These are phyloP conservation scores for Unio delphinus DNA, from an alignment of 2,888 invertebrate genomes.

Conservation along the genomic window DNA sequence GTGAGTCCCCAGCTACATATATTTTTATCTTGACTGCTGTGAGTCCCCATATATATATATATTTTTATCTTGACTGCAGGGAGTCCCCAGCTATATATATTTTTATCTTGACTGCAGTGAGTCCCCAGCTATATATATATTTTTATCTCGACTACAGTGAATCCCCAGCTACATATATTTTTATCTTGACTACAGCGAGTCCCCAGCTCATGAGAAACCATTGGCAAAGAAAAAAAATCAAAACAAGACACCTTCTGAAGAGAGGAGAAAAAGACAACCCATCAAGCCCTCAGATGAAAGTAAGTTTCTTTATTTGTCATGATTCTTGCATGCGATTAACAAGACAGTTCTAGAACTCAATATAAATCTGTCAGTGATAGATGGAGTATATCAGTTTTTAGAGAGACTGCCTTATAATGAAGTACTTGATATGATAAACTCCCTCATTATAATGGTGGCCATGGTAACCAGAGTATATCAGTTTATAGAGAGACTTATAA, in stretches of 20 bases:
- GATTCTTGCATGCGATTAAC: too few species aligned
- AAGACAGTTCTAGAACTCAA: too few species aligned
- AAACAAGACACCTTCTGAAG: constrained; percentile 8
- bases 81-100: constrained; percentile 3
- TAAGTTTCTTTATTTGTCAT: constrained; percentile 23
- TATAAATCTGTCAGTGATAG: too few species aligned
- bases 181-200: constrained; percentile 11
- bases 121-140: background rate
- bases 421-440: too few species aligned
- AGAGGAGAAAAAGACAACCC: constrained; percentile 41
- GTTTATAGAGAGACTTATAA: too few species aligned
- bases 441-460: too few species aligned
- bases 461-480: too few species aligned
- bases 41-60: constrained; percentile 1
- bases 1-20: constrained; percentile 3
- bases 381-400: too few species aligned
- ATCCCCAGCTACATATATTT: background rate
- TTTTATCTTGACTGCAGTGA: constrained; percentile 7
- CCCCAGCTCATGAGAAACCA: constrained; percentile 17
- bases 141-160: constrained; percentile 6
- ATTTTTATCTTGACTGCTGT: constrained; percentile 1
- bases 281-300: constrained; percentile 68
- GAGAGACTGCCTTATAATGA: too few species aligned
- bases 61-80: constrained; percentile 1
- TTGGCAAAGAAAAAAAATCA: constrained; percentile 18